These are phyloP conservation scores for Loripinus fragilis DNA, from an alignment of 2,888 invertebrate genomes.

Conservation along the genomic window DNA sequence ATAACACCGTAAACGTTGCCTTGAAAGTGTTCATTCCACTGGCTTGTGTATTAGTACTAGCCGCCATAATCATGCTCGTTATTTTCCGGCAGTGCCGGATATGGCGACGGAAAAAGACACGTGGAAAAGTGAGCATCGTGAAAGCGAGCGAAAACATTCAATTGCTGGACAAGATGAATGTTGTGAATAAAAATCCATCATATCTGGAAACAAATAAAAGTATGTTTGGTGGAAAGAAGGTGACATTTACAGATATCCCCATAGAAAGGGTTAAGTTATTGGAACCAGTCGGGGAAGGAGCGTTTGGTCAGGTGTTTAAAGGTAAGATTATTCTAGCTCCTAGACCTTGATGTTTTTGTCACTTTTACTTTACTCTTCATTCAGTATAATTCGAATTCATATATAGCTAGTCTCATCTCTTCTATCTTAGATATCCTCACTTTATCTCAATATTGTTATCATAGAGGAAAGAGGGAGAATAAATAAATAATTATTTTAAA, in stretches of 20 bases:
- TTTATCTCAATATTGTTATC: too few relatives aligned
- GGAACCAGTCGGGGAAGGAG: conserved; percentile 93
- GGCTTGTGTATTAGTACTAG: conserved; percentile 60
- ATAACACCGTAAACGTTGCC: conserved; percentile 33
- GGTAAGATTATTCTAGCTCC: too few relatives aligned
- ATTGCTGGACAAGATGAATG: conserved; percentile 78
- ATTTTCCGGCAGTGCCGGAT: conserved; percentile 54
- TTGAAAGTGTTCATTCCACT: conserved; percentile 69
- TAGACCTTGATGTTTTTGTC: too few relatives aligned
- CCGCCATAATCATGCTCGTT: conserved; percentile 61
- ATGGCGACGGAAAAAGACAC: conserved; percentile 56
- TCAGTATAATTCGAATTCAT: too few relatives aligned
- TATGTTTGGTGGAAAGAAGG: conserved; percentile 59
- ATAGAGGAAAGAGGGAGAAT: too few relatives aligned
- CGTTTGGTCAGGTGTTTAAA: conserved; percentile 94
- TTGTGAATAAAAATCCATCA: conserved; percentile 79
- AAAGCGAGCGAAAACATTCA: conserved; percentile 75
- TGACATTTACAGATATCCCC: conserved; percentile 72
- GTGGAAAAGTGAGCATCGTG: conserved; percentile 63
- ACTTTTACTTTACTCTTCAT: too few relatives aligned
- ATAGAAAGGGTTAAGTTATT: conserved; percentile 87
- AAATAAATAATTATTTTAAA: too few relatives aligned
- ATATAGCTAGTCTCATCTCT: too few relatives aligned
- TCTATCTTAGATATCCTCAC: too few relatives aligned
- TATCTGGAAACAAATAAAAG: conserved; percentile 70